Base-by-base conservation (phyloP, 2,113 vertebrate genomes). In the Chionomys nivalis region DNA sequence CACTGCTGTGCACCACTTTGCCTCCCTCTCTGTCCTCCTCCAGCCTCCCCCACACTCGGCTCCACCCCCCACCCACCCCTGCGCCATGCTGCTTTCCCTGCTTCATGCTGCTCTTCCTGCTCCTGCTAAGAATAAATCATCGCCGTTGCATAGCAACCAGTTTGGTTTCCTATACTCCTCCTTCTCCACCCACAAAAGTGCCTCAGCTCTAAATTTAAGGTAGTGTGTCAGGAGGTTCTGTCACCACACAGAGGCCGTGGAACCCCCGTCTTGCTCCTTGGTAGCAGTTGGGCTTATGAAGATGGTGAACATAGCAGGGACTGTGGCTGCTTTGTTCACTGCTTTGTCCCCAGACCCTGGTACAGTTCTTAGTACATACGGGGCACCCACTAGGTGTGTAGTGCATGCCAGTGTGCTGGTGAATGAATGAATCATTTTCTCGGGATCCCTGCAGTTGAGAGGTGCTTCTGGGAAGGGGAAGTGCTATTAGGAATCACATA, bases 191-290 rank as follows among this genome's bases (percentile, higher is more conserved):
- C 95, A 92, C 95, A 95, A 83, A 97, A 96, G 92, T 96, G 90
- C 94, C 81, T 97, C 82, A 94, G 94, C 90, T 93, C 97, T 97
- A 96, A 98, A 98, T 97, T 97, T 97, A 94, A 97, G 96, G 96
- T 95, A 96, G 91, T 96, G 44, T 96, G 78, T 97, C 94, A 94
- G 68, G 91, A 96, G 96, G 92, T 81, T 81, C 91, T 47, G 5
- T 70, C 92, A 89, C 47, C 93, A 81, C 44, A 94, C 77, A 82
- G 73, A 94, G 31, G 90, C 82, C 44, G 49, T 90, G 55, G 81
- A 94, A 85, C 70, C 36, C 85, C 49, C n/a, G 12, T 7, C 14
- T 88, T 68, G 36, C 36, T 90, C 49, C 82, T 55, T 9, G 13
- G 0, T 39, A n/a, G 90, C 83, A 76, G 21, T 49, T 89, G 61